Evolutionary conservation across 1,140 invertebrate genomes (phyloP).

Genomic region (Aphelinus atriplicis): DNA sequence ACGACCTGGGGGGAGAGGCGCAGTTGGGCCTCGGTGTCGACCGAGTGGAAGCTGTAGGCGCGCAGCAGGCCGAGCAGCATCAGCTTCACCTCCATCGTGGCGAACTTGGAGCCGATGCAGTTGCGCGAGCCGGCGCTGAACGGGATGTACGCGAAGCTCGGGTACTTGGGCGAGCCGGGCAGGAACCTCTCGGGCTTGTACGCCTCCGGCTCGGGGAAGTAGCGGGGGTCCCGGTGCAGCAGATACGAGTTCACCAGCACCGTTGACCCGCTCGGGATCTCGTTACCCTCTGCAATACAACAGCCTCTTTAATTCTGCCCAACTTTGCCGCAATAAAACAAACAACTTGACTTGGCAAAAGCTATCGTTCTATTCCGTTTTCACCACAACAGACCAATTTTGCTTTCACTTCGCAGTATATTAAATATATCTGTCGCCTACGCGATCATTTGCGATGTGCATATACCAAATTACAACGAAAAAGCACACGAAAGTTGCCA

Average conservation of each 20-base stretch:
- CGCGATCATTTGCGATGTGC: too few species aligned
- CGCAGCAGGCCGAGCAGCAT: conserved; percentile 67
- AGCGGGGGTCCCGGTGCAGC: conserved; percentile 68
- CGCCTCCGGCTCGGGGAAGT: conserved; percentile 71
- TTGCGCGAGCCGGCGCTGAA: conserved; percentile 72
- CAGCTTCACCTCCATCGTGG: conserved; percentile 70
- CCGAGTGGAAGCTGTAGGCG: conserved; percentile 62
- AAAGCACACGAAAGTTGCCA: too few species aligned
- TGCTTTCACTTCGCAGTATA: too few species aligned
- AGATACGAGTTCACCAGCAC: conserved; percentile 55
- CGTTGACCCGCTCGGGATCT: conserved; percentile 54
- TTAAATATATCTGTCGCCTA: too few species aligned
- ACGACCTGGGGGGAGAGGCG: conserved; percentile 52
- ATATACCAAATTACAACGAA: too few species aligned
- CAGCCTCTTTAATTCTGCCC: too few species aligned
- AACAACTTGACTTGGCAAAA: too few species aligned
- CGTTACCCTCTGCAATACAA: conserved; percentile 48
- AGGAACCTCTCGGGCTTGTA: conserved; percentile 74
- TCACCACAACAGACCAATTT: too few species aligned
- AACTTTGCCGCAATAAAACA: too few species aligned
- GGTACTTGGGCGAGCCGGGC: conserved; percentile 60
- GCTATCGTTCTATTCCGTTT: too few species aligned
- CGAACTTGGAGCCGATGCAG: conserved; percentile 67
- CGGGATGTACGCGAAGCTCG: conserved; percentile 68
- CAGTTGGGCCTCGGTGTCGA: conserved; percentile 50